A percentile compares a stretch with the other conserved stretches of the same genome.
These are phyloP conservation scores for Ganaspis sp. DNA, from an alignment of 1,140 invertebrate species.

Conservation along the genomic window DNA sequence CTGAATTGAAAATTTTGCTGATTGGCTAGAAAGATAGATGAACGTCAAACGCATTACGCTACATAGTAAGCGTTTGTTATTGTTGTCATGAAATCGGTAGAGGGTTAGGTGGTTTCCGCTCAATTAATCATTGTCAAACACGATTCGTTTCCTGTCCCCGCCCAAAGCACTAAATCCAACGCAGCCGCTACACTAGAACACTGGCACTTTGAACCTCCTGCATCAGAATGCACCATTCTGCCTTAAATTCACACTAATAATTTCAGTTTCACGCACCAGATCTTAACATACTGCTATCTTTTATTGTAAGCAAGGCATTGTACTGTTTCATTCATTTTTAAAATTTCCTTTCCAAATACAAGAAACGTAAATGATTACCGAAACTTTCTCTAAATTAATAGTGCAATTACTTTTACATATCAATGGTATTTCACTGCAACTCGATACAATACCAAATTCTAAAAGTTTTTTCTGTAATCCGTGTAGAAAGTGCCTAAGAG, in stretches of 20 bases:
- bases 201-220: constrained; percentile 16
- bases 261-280: background rate
- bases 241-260: background rate
- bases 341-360: no score
- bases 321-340: no score
- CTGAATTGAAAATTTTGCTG: constrained; percentile 2
- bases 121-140: constrained; percentile 44
- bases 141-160: constrained; percentile 33
- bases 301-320: no score
- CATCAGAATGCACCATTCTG: constrained; percentile 7
- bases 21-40: constrained; percentile 3
- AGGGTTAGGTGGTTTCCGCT: constrained; percentile 26
- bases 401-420: no score
- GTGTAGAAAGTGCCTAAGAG: no score
- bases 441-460: no score
- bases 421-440: no score
- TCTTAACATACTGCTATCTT: no score
- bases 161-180: constrained; percentile 1
- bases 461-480: no score
- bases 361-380: no score
- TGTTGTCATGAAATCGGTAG: constrained; percentile 18
- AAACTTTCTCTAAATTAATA: no score
- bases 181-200: background rate
- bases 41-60: constrained; percentile 18
- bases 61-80: constrained; percentile 19